Conservation (phyloP, 2,113 vertebrate genomes). For the Psittacara wagleri region DNA sequence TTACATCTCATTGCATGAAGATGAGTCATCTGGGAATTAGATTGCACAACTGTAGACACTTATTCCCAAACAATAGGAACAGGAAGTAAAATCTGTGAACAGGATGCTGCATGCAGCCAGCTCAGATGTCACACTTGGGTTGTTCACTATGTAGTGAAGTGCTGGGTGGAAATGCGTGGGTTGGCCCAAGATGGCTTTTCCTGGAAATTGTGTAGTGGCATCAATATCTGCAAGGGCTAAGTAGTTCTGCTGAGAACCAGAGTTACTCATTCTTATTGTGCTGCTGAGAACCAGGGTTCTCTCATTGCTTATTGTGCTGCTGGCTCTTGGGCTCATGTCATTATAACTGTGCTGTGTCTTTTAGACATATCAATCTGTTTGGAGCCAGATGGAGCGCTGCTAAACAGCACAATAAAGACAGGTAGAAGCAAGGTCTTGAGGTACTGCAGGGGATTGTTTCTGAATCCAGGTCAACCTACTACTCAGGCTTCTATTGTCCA, state of each 20-base stretch:
- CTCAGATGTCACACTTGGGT: slow-evolving; percentile 18
- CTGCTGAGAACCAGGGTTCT: background rate
- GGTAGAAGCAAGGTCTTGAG: background rate
- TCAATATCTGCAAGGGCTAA: background rate
- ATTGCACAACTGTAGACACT: background rate
- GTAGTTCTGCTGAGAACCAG: background rate
- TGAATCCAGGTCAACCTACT: background rate
- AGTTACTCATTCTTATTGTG: background rate
- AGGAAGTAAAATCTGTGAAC: background rate
- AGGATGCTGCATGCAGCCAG: background rate
- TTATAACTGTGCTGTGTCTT: background rate
- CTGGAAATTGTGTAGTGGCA: background rate
- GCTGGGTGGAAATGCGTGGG: slow-evolving; percentile 6
- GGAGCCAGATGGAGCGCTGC: background rate
- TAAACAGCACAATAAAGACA: background rate
- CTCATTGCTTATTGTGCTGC: background rate
- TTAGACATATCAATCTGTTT: background rate
- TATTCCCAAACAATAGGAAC: slow-evolving; percentile 1
- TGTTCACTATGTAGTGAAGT: background rate
- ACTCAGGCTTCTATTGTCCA: background rate
- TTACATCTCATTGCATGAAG: background rate
- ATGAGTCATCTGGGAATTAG: slow-evolving; percentile 7
- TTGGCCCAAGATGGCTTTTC: background rate
- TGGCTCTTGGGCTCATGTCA: background rate
- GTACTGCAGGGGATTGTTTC: background rate